Evolutionary conservation across 2,888 invertebrate genomes (phyloP), one percentile per base, ranked within the genome.

Genomic region (Noctua fimbriata): DNA sequence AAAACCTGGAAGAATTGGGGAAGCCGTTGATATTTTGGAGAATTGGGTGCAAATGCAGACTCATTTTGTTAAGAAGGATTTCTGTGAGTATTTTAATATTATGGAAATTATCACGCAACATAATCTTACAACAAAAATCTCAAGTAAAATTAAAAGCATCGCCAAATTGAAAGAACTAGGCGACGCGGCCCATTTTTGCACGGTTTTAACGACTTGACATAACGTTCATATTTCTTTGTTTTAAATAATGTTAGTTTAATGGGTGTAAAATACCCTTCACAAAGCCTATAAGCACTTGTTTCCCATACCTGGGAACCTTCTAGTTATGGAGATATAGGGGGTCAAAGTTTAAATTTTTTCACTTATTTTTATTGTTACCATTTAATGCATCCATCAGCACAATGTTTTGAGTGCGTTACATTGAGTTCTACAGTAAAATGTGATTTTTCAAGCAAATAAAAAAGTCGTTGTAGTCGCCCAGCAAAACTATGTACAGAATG

Each of bases 51-150:
- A 90, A 65, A 91, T 91, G 76, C 94, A 94, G 69, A 71, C 85
- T 5, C 94, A 94, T 88, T 93, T 94, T 66, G 79, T 47, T 6
- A 93, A 92, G 65, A 94, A 92, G 60, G 92, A 94, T 85, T 94
- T 93, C 52, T 67, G 94, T 94, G 24, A 93, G 92, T 92, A 47
- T 9, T 52, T n/a, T n/a, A 6, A 28, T 60, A 6, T 28, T 60
- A 60, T 2, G n/a, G 28, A 60, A 60, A 60, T 28, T 28, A 60
- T 7, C 16, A n/a, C n/a, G 58, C 28, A 16, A 60, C 2, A 6
- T 7, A 28, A 60, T 16, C 2, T 16, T 60, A 60, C 2, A 60
- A 7, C 7, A 60, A n/a, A 60, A 60, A 24, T 24, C 9, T 52
- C 2, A 52, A 52, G 10, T 52, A 24, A 55, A 55, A n/a, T 55